Percentiles rank a stretch among this genome's conserved stretches.
These are phyloP conservation scores for Trissolcus japonicus DNA, from an alignment of 2,888 invertebrate genomes.

Conservation along the genomic window DNA sequence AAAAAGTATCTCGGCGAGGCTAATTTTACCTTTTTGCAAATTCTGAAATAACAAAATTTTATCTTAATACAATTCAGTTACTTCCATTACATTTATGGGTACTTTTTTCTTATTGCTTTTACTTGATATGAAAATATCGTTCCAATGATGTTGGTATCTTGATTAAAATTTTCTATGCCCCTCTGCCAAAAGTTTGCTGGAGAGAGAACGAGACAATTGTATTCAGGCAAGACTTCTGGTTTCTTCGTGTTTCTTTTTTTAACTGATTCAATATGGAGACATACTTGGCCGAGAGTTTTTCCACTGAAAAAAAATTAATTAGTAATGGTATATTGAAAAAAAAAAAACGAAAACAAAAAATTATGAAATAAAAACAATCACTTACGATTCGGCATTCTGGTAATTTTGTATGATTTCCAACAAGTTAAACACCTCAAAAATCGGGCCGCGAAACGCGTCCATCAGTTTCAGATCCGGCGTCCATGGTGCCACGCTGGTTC, in stretches of 20 bases:
- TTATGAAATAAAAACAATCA: too few relatives aligned
- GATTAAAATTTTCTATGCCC: slow-evolving; percentile 85
- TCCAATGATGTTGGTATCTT: slow-evolving; percentile 87
- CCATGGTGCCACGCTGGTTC: slow-evolving; percentile 92
- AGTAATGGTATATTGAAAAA: neutral
- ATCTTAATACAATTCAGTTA: neutral
- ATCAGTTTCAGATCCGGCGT: slow-evolving; percentile 86
- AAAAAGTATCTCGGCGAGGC: slow-evolving; percentile 92
- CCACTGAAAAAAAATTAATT: slow-evolving; percentile 77
- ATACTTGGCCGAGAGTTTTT: slow-evolving; percentile 86
- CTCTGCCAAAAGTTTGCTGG: slow-evolving; percentile 97
- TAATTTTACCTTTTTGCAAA: slow-evolving; percentile 89
- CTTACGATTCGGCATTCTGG: slow-evolving; percentile 83
- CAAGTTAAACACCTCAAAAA: slow-evolving; percentile 92
- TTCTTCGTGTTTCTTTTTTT: slow-evolving; percentile 80
- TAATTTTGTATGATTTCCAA: slow-evolving; percentile 91
- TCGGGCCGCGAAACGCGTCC: slow-evolving; percentile 94
- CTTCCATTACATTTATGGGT: neutral
- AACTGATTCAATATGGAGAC: slow-evolving; percentile 90
- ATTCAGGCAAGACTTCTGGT: slow-evolving; percentile 88
- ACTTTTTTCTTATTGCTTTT: too few relatives aligned
- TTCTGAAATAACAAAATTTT: slow-evolving; percentile 77
- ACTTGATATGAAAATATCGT: slow-evolving; percentile 92
- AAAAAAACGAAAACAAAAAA: neutral
- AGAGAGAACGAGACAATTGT: slow-evolving; percentile 92